phyloP scores from a whole-genome alignment of 2,797 vertebrate species.

The Fistularia tabacaria region DNA sequence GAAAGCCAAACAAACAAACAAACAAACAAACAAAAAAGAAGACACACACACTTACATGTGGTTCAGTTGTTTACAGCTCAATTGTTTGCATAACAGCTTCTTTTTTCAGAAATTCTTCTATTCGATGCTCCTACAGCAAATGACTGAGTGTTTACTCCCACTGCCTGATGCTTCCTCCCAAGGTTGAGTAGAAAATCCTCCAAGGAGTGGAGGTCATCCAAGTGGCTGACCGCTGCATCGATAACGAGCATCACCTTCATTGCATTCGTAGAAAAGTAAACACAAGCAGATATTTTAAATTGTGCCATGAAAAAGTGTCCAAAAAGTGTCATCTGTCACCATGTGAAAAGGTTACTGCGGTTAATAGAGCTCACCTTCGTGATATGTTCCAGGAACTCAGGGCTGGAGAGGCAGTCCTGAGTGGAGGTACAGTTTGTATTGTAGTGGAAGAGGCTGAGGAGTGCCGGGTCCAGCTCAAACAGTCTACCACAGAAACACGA shows the following conservation, averaged over 20 bases:
- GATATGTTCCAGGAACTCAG: constrained; percentile 91
- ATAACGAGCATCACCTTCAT: constrained; percentile 94
- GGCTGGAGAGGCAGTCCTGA: constrained; percentile 87
- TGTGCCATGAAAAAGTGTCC: background rate
- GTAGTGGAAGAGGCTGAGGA: constrained; percentile 89
- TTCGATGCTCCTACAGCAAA: constrained; percentile 80
- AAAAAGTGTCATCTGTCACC: background rate
- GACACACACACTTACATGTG: background rate
- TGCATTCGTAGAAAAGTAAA: background rate
- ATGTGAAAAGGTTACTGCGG: background rate
- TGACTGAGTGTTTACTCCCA: constrained; percentile 87
- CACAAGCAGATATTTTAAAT: background rate
- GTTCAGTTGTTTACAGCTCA: constrained; percentile 3
- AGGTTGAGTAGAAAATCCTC: constrained; percentile 88
- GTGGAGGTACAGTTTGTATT: constrained; percentile 82
- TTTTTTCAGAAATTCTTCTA: constrained; percentile 2
- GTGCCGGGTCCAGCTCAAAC: constrained; percentile 89
- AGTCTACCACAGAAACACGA: constrained; percentile 75
- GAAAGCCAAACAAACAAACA: constrained; percentile 26
- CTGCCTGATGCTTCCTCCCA: constrained; percentile 88
- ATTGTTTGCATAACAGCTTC: constrained; percentile 1
- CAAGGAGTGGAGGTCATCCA: constrained; percentile 87
- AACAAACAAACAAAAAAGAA: constrained; percentile 2
- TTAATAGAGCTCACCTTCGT: constrained; percentile 83
- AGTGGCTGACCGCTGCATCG: constrained; percentile 86